Percentiles rank a stretch among this genome's conserved stretches.
Evolutionary conservation across 2,888 invertebrate genomes (phyloP).

Genomic region (Dicranocentrus wangi): DNA sequence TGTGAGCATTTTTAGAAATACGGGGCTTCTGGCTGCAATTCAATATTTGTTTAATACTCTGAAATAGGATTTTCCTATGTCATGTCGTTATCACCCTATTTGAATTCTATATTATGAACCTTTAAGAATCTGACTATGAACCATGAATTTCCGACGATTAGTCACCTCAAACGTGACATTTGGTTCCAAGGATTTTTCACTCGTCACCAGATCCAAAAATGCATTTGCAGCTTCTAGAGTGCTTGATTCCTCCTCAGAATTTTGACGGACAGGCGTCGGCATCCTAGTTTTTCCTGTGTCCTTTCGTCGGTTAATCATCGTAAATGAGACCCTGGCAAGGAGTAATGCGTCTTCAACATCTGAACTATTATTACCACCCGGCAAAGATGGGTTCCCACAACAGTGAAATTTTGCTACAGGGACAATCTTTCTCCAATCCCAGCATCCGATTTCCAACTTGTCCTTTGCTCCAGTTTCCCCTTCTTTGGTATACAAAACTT

Average conservation of each 20-base stretch:
- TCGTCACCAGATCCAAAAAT: conserved; percentile 24
- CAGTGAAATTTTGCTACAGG: conserved; percentile 37
- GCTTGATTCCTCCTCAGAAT: conserved; percentile 21
- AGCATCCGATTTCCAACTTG: conserved; percentile 39
- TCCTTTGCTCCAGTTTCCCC: conserved; percentile 36
- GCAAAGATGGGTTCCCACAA: conserved; percentile 22
- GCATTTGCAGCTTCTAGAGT: conserved; percentile 25
- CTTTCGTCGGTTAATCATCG: conserved; percentile 32
- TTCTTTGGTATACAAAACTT: conserved; percentile 44
- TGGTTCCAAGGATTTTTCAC: conserved; percentile 21
- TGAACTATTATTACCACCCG: conserved; percentile 6
- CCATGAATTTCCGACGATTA: conserved; percentile 40
- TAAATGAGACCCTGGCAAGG: conserved; percentile 42
- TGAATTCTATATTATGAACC: conserved; percentile 29
- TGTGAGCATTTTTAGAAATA: conserved; percentile 24
- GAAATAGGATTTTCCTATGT: no score
- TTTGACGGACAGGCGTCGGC: neutral
- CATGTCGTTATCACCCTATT: no score
- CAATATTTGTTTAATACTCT: no score
- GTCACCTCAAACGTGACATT: conserved; percentile 42
- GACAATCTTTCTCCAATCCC: conserved; percentile 57
- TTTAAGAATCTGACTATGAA: conserved; percentile 38
- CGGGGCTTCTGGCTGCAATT: conserved; percentile 34
- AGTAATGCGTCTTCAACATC: conserved; percentile 28
- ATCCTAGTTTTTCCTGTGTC: neutral